Evolutionary conservation across 2,113 vertebrate genomes (phyloP).

Genomic region (Callionymus lyra): DNA sequence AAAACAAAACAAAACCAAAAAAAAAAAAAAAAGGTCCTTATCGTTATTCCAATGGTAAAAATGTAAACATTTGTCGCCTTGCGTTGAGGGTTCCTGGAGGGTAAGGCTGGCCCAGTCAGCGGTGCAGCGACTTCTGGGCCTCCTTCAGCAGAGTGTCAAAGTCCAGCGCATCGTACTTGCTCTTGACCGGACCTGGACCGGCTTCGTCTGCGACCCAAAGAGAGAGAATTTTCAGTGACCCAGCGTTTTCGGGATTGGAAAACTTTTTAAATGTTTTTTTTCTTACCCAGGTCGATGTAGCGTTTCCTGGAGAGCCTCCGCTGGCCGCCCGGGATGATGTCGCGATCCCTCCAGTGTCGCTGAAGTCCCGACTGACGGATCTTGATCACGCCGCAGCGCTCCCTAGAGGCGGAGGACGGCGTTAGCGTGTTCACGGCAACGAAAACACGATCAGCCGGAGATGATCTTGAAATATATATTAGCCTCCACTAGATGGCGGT

Average conservation of each 20-base stretch:
- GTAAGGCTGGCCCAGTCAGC: conserved; percentile 46
- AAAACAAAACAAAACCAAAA: no score
- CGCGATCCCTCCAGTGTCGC: conserved; percentile 75
- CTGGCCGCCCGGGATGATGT: conserved; percentile 67
- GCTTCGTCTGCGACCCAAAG: conserved; percentile 68
- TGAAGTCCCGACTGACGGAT: conserved; percentile 73
- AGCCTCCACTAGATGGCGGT: no score
- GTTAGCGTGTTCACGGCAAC: conserved; percentile 1
- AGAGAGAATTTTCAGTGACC: background rate
- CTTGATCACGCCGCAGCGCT: conserved; percentile 88
- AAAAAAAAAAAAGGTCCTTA: conserved; percentile 47
- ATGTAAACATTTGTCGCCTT: conserved; percentile 99
- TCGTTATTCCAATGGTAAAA: conserved; percentile 83
- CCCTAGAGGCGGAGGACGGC: conserved; percentile 54
- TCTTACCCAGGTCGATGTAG: conserved; percentile 84
- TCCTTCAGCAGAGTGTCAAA: conserved; percentile 98
- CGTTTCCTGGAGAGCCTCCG: conserved; percentile 82
- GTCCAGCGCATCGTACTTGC: conserved; percentile 97
- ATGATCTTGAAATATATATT: no score
- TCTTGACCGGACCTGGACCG: conserved; percentile 79
- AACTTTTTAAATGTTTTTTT: background rate
- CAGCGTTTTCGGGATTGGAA: background rate
- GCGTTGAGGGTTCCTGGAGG: conserved; percentile 82
- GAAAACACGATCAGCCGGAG: no score
- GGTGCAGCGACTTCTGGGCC: conserved; percentile 91